Conservation (phyloP, 2,888 invertebrate genomes). For the Agrotis ipsilon region DNA sequence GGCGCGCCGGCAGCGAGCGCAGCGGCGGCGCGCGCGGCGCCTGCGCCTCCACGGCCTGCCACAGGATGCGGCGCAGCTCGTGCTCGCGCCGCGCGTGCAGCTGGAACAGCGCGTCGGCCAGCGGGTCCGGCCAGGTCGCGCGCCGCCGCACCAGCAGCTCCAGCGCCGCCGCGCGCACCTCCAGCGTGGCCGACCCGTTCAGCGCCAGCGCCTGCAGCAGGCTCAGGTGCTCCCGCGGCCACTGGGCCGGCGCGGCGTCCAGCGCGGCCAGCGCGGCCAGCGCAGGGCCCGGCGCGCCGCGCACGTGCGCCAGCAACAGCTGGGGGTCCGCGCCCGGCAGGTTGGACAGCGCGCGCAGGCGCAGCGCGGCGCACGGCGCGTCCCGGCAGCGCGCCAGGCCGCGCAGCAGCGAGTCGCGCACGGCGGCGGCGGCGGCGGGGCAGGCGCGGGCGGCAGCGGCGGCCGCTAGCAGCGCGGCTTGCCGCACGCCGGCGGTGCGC, state of each 20-base stretch:
- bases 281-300: conserved; percentile 62
- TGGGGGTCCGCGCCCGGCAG: conserved; percentile 73
- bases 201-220: conserved; percentile 63
- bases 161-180: conserved; percentile 76
- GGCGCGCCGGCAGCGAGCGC: conserved; percentile 58
- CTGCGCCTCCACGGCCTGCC: conserved; percentile 73
- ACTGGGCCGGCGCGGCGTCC: conserved; percentile 49
- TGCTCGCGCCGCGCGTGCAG: conserved; percentile 62
- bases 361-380: conserved; percentile 69
- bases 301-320: conserved; percentile 72
- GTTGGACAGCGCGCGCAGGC: conserved; percentile 77
- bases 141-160: conserved; percentile 69
- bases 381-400: conserved; percentile 69
- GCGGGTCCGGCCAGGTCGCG: conserved; percentile 61
- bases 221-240: conserved; percentile 52
- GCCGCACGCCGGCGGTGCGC: conserved; percentile 59
- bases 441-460: conserved; percentile 64
- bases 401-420: conserved; percentile 50
- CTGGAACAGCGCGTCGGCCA: conserved; percentile 59
- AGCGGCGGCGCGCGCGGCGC: conserved; percentile 57
- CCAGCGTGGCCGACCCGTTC: conserved; percentile 62
- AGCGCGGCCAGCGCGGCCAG: conserved; percentile 65
- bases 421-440: conserved; percentile 32
- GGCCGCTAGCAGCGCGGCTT: conserved; percentile 67
- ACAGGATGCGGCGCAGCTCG: conserved; percentile 81